Evolutionary conservation across 1,140 invertebrate genomes (phyloP), one percentile per base, ranked within the genome.

Genomic region (Halictus rubicundus): DNA sequence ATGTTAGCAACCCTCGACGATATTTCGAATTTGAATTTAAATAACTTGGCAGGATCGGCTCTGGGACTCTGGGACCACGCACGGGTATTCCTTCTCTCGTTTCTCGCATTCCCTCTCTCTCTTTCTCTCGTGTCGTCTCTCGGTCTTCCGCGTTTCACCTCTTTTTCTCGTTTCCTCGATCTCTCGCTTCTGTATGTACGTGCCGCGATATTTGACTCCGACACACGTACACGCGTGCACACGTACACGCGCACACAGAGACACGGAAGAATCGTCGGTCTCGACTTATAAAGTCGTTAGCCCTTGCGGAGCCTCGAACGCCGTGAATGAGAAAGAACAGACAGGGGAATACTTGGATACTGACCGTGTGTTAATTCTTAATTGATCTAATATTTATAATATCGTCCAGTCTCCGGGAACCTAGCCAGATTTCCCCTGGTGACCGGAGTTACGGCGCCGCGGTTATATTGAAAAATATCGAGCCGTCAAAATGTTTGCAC

Each of bases 1-100:
- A 93, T 93, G 92, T 93, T 92, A 93, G 92, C 91, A 90, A 92
- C 92, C 92, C 92, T 91, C 92, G 89, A 89, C 91, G 91, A 93
- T 93, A 93, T 93, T 93, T 92, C 92, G 92, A 93, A 93, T 93
- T 93, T 93, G 92, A 93, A 93, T 93, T 93, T 93, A 93, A 93
- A 93, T 93, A 93, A 93, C 92, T 92, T 93, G 92, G 92, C 89
- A 93, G 92, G 91, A 93, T 93, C 92, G 92, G 92, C 92, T 93
- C 87, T 86, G 92, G 92, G 92, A 93, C 92, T 93, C 74, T 91
- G 92, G 92, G 92, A 93, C 92, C 80, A 89, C 85, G 88, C 88
- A 89, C 90, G 89, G 88, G 90, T 87, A 87, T 90, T 91, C 88
- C 84, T 88, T 86, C 87, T 88, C 86, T 88, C 87, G 78, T 86